Evolutionary conservation across 2,797 vertebrate species (phyloP).

Genomic region (Acanthurus lineatus): DNA sequence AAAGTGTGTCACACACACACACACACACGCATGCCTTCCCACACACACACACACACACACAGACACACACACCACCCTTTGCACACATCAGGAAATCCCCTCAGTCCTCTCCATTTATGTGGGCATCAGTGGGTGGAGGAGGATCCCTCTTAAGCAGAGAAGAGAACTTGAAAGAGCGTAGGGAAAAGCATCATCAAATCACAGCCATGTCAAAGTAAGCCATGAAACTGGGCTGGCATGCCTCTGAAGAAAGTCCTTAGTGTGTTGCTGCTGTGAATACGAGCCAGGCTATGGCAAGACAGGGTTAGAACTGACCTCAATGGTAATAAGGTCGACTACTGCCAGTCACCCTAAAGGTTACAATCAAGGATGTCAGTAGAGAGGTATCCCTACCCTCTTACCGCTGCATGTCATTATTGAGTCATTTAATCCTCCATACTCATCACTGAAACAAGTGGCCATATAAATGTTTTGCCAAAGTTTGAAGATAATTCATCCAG

Average conservation of each 20-base stretch:
- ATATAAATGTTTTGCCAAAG: no score
- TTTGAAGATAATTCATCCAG: no score
- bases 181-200: slow-evolving; percentile 58
- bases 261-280: slow-evolving; percentile 60
- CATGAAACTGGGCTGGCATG: slow-evolving; percentile 63
- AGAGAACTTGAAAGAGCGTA: slow-evolving; percentile 50
- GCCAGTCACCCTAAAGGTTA: slow-evolving; percentile 9
- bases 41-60: slow-evolving; percentile 14
- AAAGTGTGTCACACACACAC: slow-evolving; percentile 73
- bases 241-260: slow-evolving; percentile 60
- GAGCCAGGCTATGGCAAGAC: slow-evolving; percentile 55
- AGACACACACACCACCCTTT: slow-evolving; percentile 10
- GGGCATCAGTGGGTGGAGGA: slow-evolving; percentile 41
- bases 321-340: slow-evolving; percentile 55
- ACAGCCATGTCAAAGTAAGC: slow-evolving; percentile 63
- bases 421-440: neutral
- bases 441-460: no score
- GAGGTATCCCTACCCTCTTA: neutral
- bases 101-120: slow-evolving; percentile 62
- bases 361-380: slow-evolving; percentile 28
- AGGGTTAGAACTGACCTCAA: slow-evolving; percentile 54
- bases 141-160: slow-evolving; percentile 52
- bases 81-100: slow-evolving; percentile 71
- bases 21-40: slow-evolving; percentile 31
- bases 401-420: neutral